These are phyloP conservation scores for Eremobia ochroleuca DNA, from an alignment of 2,888 invertebrate species.

Conservation along the genomic window DNA sequence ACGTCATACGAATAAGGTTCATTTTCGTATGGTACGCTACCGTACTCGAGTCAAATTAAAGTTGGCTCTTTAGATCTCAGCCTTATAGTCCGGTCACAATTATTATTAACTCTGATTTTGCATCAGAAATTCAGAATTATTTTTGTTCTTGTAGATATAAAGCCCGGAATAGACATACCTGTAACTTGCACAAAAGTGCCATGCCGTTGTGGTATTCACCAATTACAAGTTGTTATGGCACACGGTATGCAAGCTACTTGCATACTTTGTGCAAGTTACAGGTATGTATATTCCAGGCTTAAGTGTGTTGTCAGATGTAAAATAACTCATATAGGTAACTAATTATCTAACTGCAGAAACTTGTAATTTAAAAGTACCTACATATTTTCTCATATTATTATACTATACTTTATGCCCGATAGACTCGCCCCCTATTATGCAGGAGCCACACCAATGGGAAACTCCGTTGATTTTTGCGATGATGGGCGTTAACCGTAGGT, in stretches of 20 bases:
- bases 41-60: not conserved
- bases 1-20: accelerated
- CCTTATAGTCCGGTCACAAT: not conserved
- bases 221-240: too few relatives aligned
- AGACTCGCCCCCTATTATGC: too few relatives aligned
- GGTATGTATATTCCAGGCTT: too few relatives aligned
- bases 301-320: not conserved
- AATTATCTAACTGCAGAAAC: not conserved
- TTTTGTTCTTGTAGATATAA: not conserved
- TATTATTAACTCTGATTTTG: not conserved
- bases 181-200: too few relatives aligned
- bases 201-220: too few relatives aligned
- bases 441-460: not conserved
- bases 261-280: too few relatives aligned
- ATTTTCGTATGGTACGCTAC: not conserved
- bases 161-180: too few relatives aligned
- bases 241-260: too few relatives aligned
- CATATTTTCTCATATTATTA: not conserved
- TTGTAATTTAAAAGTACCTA: not conserved
- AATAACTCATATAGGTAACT: not conserved
- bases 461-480: not conserved
- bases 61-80: not conserved
- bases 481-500: too few relatives aligned
- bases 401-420: too few relatives aligned
- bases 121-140: not conserved